A percentile compares a stretch with the other conserved stretches of the same genome.
Evolutionary conservation across 2,888 invertebrate species (phyloP).

Genomic region (Caenorhabditis sp.): DNA sequence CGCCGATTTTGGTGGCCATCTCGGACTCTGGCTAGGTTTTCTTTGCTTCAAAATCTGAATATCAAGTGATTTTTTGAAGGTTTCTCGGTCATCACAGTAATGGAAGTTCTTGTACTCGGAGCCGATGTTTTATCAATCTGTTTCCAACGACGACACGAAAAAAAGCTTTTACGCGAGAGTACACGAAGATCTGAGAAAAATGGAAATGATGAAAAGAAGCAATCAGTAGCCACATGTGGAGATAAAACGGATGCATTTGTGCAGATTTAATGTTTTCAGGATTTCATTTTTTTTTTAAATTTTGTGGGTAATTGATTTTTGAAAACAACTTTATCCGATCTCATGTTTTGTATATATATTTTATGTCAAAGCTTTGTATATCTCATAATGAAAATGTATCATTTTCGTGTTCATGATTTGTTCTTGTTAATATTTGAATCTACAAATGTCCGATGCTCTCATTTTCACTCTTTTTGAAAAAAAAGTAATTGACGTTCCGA

Average conservation of each 20-base stretch:
- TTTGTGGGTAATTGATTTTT: neutral
- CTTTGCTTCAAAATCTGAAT: neutral
- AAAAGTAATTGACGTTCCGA: too few relatives aligned
- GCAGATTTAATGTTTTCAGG: constrained; percentile 24
- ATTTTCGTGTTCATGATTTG: too few relatives aligned
- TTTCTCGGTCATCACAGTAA: constrained; percentile 66
- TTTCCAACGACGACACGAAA: constrained; percentile 27
- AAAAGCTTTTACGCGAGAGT: constrained; percentile 30
- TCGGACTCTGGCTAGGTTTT: constrained; percentile 58
- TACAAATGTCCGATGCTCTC: too few relatives aligned
- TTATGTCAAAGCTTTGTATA: neutral
- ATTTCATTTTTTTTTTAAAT: constrained; percentile 9
- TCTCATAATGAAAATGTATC: too few relatives aligned
- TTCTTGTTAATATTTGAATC: too few relatives aligned
- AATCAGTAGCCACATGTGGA: neutral
- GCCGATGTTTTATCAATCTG: constrained; percentile 43
- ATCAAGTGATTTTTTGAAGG: constrained; percentile 20
- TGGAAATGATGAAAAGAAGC: constrained; percentile 2
- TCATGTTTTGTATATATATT: neutral
- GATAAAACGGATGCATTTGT: constrained; percentile 32
- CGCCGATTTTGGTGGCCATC: constrained; percentile 62
- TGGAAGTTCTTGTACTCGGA: constrained; percentile 63
- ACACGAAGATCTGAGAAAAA: constrained; percentile 12
- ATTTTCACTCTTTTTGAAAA: too few relatives aligned
- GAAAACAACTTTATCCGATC: neutral